Evolutionary conservation across 2,888 invertebrate species (phyloP), one percentile per base, ranked within the genome.

Genomic region (Drepanosiphum platanoidis): DNA sequence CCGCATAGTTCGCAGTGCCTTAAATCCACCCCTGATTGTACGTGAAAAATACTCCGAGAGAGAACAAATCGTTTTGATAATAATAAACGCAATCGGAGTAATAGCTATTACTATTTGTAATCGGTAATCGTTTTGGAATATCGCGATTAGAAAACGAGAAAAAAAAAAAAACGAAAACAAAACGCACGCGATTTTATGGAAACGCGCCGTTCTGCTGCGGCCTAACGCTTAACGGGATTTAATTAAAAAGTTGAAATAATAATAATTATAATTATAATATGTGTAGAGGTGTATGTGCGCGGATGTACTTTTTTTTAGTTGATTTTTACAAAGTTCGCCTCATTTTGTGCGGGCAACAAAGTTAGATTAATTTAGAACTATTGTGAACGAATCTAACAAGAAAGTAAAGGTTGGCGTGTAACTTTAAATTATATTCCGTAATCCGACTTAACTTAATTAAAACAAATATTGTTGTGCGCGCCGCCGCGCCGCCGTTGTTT

Each of bases 401-500:
- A 66, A 15, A 78, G 42, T 27, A 58, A 61, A 36, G 27, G 34
- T 46, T 68, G 15, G 27, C 52, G n/a, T 30, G 61, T 52, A 68
- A 68, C 34, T 68, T 80, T 68, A 80, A 80, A 68, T 80, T 66
- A 68, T 68, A 36, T 34, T 68, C 46, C 34, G 34, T 18, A 46
- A 46, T 64, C 22, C 9, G 68, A 79, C n/a, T 79, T 34, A n/a
- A 79, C 46, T 52, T 79, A 68, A 68, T 79, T 79, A 46, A 79
- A 68, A 68, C 68, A 68, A 68, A 79, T 68, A 68, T 34, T 68
- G 34, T 34, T n/a, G n/a, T n/a, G n/a, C n/a, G n/a, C n/a, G n/a
- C n/a, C n/a, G n/a, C 22, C 68, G 11, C 1, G 15, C 34, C 9
- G 2, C 3, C 11, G 3, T n/a, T 71, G 22, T 39, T 71, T 39